phyloP scores from a whole-genome alignment of 2,888 invertebrate genomes.

The Branchellion lobata region DNA sequence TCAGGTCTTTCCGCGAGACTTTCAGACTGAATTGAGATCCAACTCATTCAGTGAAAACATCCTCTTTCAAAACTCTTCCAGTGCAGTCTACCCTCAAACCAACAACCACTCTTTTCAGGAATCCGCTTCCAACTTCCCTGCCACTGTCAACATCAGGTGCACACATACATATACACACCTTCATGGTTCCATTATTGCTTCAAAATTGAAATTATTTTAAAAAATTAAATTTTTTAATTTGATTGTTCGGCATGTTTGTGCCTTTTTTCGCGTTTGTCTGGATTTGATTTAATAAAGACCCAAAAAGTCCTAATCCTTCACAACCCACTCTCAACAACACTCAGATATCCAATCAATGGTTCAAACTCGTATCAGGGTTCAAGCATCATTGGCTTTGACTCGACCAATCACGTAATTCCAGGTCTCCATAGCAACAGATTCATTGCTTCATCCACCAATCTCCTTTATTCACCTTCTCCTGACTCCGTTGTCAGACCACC shows the following conservation, averaged over 20 bases:
- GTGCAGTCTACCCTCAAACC: conserved; percentile 26
- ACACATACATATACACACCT: neutral
- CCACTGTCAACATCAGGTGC: conserved; percentile 38
- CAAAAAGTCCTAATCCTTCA: too few relatives aligned
- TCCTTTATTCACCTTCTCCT: conserved; percentile 19
- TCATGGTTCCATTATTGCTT: too few relatives aligned
- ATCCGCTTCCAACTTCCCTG: conserved; percentile 31
- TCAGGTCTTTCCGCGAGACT: conserved; percentile 11
- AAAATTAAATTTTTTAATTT: too few relatives aligned
- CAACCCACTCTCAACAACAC: neutral
- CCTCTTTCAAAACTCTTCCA: conserved; percentile 38
- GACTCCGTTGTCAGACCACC: conserved; percentile 28
- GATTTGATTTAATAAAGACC: too few relatives aligned
- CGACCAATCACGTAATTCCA: conserved; percentile 31
- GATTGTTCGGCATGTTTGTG: too few relatives aligned
- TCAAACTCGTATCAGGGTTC: conserved; percentile 31
- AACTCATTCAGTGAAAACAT: conserved; percentile 32
- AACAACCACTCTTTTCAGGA: conserved; percentile 34
- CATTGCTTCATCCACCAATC: conserved; percentile 33
- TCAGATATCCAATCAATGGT: conserved; percentile 35
- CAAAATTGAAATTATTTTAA: too few relatives aligned
- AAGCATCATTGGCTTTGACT: conserved; percentile 35
- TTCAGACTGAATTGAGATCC: conserved; percentile 20
- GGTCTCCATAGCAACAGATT: conserved; percentile 27
- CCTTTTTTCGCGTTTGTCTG: too few relatives aligned